Evolutionary conservation across 30 jellyfish, hydroid and myxozoan genomes (phyloP).

Genomic region (Rhopilema esculentum): DNA sequence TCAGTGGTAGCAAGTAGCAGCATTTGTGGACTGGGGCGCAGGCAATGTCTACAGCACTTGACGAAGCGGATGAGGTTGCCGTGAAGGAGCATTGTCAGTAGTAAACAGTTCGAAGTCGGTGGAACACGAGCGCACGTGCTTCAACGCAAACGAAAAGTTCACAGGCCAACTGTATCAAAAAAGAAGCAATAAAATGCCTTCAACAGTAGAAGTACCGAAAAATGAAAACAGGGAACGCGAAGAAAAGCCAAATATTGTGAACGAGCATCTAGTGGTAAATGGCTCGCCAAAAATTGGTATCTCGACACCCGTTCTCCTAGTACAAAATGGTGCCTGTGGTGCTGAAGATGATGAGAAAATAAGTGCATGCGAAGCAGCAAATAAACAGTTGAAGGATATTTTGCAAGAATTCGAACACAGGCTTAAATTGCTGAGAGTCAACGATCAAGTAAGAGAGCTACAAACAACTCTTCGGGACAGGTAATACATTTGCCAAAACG

Average conservation of each 20-base stretch:
- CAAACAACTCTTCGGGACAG: conserved; percentile 93
- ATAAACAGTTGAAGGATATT: conserved; percentile 3
- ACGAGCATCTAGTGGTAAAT: conserved; percentile 4
- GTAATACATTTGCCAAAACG: no score
- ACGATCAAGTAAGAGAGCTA: conserved; percentile 87
- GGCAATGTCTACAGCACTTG: no score
- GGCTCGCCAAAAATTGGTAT: neutral
- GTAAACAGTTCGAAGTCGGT: neutral
- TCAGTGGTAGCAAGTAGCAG: no score
- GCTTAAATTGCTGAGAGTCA: conserved; percentile 62
- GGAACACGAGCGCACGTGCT: neutral
- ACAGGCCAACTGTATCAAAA: neutral
- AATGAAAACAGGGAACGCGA: neutral
- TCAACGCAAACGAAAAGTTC: neutral
- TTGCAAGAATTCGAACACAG: conserved; percentile 40
- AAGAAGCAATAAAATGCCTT: conserved; percentile 32
- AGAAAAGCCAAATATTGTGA: conserved; percentile 2
- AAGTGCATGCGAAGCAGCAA: neutral
- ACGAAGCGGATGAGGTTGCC: neutral
- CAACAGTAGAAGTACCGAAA: conserved; percentile 11
- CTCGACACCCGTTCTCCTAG: neutral
- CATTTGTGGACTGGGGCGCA: no score
- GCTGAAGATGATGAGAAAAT: conserved; percentile 3
- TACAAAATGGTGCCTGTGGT: conserved; percentile 24
- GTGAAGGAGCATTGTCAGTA: neutral